Percentiles rank a stretch among this genome's conserved stretches.
These are phyloP conservation scores for Hylia prasina DNA, from an alignment of 2,113 vertebrate species.

Conservation along the genomic window DNA sequence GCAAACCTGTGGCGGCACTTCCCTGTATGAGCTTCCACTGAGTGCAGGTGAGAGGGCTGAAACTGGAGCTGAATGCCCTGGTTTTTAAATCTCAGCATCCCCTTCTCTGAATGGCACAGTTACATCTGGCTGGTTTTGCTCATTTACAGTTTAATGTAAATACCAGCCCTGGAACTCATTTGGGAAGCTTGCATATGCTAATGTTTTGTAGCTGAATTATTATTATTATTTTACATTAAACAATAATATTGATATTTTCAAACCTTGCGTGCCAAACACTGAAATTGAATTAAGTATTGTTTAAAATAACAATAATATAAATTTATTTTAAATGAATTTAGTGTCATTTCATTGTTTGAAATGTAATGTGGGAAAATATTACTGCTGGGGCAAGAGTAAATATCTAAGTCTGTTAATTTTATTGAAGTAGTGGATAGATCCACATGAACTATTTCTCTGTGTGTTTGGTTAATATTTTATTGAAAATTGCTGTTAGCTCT, in stretches of 20 bases:
- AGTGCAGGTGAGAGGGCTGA: not conserved
- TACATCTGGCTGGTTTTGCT: constrained; percentile 55
- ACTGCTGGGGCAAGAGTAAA: constrained; percentile 71
- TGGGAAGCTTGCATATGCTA: constrained; percentile 44
- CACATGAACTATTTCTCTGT: constrained; percentile 72
- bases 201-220: constrained; percentile 44
- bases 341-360: constrained; percentile 81
- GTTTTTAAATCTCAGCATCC: not conserved
- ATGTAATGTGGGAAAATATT: constrained; percentile 72
- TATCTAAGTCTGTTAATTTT: constrained; percentile 78
- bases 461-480: constrained; percentile 80
- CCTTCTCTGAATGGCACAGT: not conserved
- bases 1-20: not conserved
- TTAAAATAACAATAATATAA: constrained; percentile 79
- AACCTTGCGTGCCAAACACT: constrained; percentile 73
- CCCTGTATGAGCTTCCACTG: not conserved
- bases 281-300: constrained; percentile 80
- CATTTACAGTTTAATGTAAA: constrained; percentile 69
- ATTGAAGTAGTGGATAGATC: constrained; percentile 73
- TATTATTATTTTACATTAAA: constrained; percentile 55
- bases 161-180: constrained; percentile 32
- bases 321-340: constrained; percentile 82
- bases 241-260: constrained; percentile 60
- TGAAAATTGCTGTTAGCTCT: constrained; percentile 76
- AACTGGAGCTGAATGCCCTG: not conserved